Base-by-base conservation (phyloP, 2,113 vertebrate species). In the Lamprotornis superbus region DNA sequence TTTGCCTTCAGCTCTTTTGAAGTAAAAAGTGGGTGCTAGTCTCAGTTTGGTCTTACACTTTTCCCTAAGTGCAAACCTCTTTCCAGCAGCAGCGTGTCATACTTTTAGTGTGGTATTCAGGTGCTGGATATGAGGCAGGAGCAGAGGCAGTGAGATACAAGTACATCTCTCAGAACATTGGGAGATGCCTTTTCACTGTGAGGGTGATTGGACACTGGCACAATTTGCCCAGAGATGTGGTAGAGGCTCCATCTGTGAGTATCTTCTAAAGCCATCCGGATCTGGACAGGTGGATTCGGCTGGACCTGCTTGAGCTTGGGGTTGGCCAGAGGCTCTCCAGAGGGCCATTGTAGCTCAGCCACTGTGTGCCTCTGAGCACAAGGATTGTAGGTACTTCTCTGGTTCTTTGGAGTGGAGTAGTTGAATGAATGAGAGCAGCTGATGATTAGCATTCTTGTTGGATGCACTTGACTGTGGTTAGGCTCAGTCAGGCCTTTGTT, bases 131-230 rank as follows among this genome's bases (percentile, higher is more conserved):
- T 30, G 46, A 83, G 56, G 50, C 30, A 70, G 55, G 35, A 64
- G 33, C 27, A 85, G 37, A 65, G 56, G 11, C 25, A 56, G 11
- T 47, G 63, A 47, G 60, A 21, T n/a, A 33, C 12, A 22, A 18
- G 16, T 39, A 8, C 1, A 0, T 55, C 25, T 64, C 4, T 74
- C 35, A 70, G 50, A 56, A 47, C 3, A 8, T 1, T 50, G 25
- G 11, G 17, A 60, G 16, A 74, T 2, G 11, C 12, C 30, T 73
- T 70, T 35, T 57, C 15, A 13, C 42, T 33, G 31, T 27, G 42
- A 22, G 50, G 10, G 15, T 47, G 18, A 12, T 73, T 73, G 37
- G 46, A 12, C 33, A 22, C 15, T 50, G 44, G 15, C 42, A 44
- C 4, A 19, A 60, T 44, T 67, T 81, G 37, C 23, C 37, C 3